Percentiles rank a stretch among this genome's conserved stretches.
phyloP scores from a whole-genome alignment of 2,888 invertebrate species.

The Brenthis hecate region DNA sequence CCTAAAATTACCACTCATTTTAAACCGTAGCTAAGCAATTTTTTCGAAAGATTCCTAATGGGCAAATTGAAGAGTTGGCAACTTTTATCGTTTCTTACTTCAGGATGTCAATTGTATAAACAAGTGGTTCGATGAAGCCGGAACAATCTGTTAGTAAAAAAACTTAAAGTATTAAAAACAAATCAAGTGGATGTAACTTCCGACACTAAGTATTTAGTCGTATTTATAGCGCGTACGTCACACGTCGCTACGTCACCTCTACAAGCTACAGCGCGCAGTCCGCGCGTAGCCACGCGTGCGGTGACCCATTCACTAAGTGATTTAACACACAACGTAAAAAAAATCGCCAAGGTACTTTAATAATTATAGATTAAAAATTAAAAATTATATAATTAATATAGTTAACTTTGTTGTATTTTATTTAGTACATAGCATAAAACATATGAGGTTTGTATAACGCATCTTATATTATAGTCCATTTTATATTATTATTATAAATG shows the following conservation, averaged over 20 bases:
- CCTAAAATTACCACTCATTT: neutral
- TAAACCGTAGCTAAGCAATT: neutral
- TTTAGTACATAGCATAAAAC: too few relatives aligned
- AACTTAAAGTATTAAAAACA: neutral
- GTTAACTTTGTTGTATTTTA: too few relatives aligned
- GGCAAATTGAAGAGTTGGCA: too few relatives aligned
- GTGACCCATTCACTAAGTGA: conserved; percentile 26
- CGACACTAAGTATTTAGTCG: conserved; percentile 8
- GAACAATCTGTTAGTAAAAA: too few relatives aligned
- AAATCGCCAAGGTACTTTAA: neutral
- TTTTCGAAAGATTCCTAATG: too few relatives aligned
- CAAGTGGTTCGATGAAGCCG: too few relatives aligned
- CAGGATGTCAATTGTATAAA: too few relatives aligned
- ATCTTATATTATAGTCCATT: neutral
- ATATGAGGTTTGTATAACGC: too few relatives aligned
- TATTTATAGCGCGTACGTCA: conserved; percentile 40
- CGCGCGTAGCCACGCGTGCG: conserved; percentile 43
- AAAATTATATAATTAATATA: neutral
- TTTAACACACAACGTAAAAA: neutral
- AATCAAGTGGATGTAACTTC: conserved; percentile 29
- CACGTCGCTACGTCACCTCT: conserved; percentile 45
- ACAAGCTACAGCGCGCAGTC: conserved; percentile 48
- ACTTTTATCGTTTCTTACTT: too few relatives aligned
- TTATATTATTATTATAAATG: conserved; percentile 5
- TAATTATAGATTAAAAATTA: neutral